These are phyloP conservation scores for Drosophila suboccidentalis DNA, from an alignment of 2,888 invertebrate genomes.

Conservation along the genomic window DNA sequence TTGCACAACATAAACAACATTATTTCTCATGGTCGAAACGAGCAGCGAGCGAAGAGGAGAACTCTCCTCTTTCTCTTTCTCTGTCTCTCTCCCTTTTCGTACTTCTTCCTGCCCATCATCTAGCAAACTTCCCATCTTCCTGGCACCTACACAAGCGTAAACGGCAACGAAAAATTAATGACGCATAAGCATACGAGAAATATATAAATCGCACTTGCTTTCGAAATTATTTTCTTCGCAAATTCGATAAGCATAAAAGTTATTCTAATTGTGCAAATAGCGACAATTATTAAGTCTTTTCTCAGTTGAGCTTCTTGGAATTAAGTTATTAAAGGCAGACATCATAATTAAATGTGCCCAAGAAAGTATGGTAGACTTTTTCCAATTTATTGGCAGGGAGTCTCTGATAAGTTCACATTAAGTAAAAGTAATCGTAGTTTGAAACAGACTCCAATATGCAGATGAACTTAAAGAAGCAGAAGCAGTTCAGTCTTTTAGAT, in stretches of 20 bases:
- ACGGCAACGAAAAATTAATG: conserved; percentile 71
- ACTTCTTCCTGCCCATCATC: conserved; percentile 6
- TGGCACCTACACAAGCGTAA: conserved; percentile 70
- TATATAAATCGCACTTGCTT: conserved; percentile 38
- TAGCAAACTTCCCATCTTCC: conserved; percentile 27
- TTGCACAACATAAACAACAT: conserved; percentile 81
- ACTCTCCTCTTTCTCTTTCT: not conserved
- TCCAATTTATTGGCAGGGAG: too few species aligned
- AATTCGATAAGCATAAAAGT: not conserved
- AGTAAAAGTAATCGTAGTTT: not conserved
- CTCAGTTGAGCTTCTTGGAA: not conserved
- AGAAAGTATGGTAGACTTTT: too few species aligned
- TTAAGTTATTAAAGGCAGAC: not conserved
- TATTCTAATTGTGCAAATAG: not conserved
- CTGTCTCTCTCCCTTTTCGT: not conserved
- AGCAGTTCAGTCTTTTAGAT: conserved; percentile 18
- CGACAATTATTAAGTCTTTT: not conserved
- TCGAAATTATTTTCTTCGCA: not conserved
- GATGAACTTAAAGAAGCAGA: not conserved
- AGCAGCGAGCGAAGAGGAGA: conserved; percentile 33
- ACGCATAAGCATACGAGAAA: conserved; percentile 61
- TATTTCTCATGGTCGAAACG: conserved; percentile 75
- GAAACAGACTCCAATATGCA: not conserved
- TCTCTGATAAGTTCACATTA: not conserved
- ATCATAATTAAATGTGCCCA: not conserved